Evolutionary conservation across 2,113 vertebrate species (phyloP), one percentile per base, ranked within the genome.

Genomic region (Columba livia): DNA sequence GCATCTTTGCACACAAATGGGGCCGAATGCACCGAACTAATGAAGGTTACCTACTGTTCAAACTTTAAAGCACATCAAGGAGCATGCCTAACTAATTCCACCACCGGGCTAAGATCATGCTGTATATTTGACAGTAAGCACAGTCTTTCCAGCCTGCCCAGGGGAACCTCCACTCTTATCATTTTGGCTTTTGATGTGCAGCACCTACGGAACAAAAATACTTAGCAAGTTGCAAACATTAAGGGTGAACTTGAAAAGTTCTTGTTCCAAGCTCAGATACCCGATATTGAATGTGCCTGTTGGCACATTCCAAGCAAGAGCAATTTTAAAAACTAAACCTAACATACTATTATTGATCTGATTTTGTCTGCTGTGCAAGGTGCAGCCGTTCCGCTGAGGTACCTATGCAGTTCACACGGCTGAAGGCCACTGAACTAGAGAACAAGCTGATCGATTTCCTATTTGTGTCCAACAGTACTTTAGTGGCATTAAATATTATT

Each of bases 401-500:
- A 51, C 64, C 82, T 36, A 9, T 16, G 51, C 40, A 73, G 79
- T 51, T 95, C 84, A 91, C 67, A 85, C 21, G 15, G 64, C 47
- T 94, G 73, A 96, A 6, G 18, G 85, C 85, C 95, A 86, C 91
- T 70, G 88, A 96, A 93, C 32, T 53, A 91, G 81, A 96, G 74
- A 83, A 92, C 88, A 95, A 97, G 92, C 19, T 36, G 80, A 97
- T 91, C 93, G 97, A 98, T 97, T 97, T 98, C 85, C 92, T 95
- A 89, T 97, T 93, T 79, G 47, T 80, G 88, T 84, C 86, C 88
- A 96, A 90, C 42, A 90, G 67, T 40, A 54, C 38, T 93, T 95
- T 26, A 84, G 89, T 61, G 78, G 60, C 57, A 89, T 94, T 90
- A 94, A 88, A 94, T 95, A 89, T 86, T 95, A 79, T 93, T 96